Evolutionary conservation across 2,888 invertebrate genomes (phyloP), one percentile per base, ranked within the genome.

Genomic region (Stenurella melanura): DNA sequence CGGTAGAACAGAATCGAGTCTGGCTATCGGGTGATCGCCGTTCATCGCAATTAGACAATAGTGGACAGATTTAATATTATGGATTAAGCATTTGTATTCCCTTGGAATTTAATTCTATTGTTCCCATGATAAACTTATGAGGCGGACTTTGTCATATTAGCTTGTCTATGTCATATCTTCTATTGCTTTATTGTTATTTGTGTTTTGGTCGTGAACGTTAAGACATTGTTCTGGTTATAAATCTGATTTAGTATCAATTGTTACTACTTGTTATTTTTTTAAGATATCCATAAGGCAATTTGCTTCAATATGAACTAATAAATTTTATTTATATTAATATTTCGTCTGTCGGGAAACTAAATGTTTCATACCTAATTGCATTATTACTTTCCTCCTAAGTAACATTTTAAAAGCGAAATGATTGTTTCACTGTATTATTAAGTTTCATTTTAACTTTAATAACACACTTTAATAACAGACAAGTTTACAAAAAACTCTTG

Each of bases 41-140:
- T 87, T 86, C 86, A 86, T 87, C 83, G 87, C 87, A 87, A 88
- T 88, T 88, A 88, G 87, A 88, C 87, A 88, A 87, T 87, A 87
- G 88, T 84, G 80, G 87, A 87, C 87, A 87, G 87, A 87, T 88
- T 87, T 87, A 87, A 88, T 87, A 86, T 87, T 87, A 87, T 87
- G 88, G 87, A 87, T 87, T 86, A 86, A 82, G 85, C 87, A 87
- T 88, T 87, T 88, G 87, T 87, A 87, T 87, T 86, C 87, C 82
- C 83, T 83, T 82, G 85, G 85, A 86, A 87, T 86, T 87, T 86
- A 86, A 85, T 86, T 84, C 87, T 85, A 87, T 87, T 87, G 87
- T 87, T 87, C 85, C 85, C 81, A 82, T 82, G 86, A 85, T 86
- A 86, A 87, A 87, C 85, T 87, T 87, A 87, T 85, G 87, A 86